Conservation (phyloP, 2,113 vertebrate genomes). For the Leptobrachium ailaonicum region DNA sequence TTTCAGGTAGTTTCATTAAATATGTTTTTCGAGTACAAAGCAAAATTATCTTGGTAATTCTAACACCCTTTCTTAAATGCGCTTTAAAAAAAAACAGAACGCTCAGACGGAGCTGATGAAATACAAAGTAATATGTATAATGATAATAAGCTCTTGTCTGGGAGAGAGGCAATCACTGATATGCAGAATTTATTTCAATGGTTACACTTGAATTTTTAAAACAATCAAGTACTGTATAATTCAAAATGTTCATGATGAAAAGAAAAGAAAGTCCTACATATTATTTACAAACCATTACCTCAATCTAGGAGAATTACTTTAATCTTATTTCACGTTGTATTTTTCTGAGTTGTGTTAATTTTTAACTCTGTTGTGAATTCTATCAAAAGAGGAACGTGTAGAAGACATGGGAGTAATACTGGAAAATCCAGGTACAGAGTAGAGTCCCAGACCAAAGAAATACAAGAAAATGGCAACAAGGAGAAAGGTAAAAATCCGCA, state of each 20-base stretch:
- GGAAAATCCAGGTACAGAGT: too few species aligned
- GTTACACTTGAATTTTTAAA: conserved; percentile 51
- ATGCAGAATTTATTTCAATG: conserved; percentile 44
- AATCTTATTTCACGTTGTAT: neutral
- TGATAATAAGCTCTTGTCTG: conserved; percentile 49
- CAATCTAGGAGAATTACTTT: neutral
- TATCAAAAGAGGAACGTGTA: neutral
- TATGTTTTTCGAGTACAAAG: neutral
- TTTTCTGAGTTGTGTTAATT: neutral
- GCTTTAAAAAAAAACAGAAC: conserved; percentile 14
- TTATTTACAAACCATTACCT: conserved; percentile 14
- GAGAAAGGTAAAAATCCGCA: too few species aligned
- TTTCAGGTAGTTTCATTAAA: conserved; percentile 24
- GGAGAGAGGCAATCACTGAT: conserved; percentile 44
- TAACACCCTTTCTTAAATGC: conserved; percentile 19
- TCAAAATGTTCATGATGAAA: conserved; percentile 19
- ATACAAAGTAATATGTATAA: conserved; percentile 39
- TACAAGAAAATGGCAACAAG: too few species aligned
- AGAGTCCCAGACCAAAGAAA: too few species aligned
- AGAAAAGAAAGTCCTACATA: conserved; percentile 17
- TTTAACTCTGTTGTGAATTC: neutral
- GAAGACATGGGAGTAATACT: too few species aligned
- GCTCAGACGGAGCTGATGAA: conserved; percentile 40
- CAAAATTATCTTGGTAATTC: neutral
- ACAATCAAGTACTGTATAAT: conserved; percentile 48